Evolutionary conservation across 2,113 vertebrate species (phyloP).

Genomic region (Meleagris gallopavo): DNA sequence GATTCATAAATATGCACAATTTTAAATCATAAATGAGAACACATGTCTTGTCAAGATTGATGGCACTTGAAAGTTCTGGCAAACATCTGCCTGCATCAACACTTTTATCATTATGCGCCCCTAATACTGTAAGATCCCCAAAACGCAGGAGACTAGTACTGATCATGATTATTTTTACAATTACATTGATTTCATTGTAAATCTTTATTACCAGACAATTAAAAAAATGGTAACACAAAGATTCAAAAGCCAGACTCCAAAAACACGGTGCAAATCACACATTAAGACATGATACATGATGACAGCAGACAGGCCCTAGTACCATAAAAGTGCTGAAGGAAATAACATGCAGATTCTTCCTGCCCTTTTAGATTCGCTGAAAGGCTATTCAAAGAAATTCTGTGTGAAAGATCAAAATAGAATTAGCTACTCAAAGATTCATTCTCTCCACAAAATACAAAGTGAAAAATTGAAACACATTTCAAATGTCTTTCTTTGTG

Average conservation of each 20-base stretch:
- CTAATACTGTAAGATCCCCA: background rate
- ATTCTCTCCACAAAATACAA: background rate
- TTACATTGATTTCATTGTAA: background rate
- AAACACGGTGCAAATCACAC: background rate
- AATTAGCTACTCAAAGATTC: background rate
- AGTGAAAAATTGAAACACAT: background rate
- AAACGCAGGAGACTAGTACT: background rate
- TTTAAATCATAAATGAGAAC: background rate
- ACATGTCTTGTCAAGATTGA: background rate
- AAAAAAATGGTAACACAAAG: background rate
- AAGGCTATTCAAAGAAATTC: constrained; percentile 5
- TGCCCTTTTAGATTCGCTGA: background rate
- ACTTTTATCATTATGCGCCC: background rate
- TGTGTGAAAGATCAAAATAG: background rate
- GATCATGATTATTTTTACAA: background rate
- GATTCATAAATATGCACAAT: background rate
- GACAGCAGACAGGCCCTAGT: background rate
- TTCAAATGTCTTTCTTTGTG: background rate
- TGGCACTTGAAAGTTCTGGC: background rate
- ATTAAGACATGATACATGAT: background rate
- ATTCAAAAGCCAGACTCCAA: background rate
- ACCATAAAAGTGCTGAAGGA: constrained; percentile 21
- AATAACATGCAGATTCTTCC: background rate
- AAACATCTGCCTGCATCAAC: background rate
- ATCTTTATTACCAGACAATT: background rate